Conservation (phyloP, 2,797 vertebrate genomes). For the Muraenolepis orangiensis region DNA sequence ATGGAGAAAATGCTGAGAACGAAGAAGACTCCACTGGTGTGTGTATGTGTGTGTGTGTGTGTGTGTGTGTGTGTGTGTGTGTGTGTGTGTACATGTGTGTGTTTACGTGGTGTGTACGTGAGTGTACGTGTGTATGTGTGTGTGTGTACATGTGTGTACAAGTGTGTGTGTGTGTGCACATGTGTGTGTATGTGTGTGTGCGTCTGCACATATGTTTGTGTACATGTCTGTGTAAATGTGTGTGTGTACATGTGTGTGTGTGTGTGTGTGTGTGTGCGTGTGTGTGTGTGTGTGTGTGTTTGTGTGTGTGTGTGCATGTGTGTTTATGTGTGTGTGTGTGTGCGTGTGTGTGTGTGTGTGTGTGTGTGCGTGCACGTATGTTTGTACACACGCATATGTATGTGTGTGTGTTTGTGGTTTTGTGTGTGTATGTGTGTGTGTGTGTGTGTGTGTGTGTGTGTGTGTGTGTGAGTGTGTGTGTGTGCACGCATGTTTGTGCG, state of each 20-base stretch:
- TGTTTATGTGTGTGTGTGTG: constrained; percentile 29
- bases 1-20: no score
- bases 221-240: constrained; percentile 30
- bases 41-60: constrained; percentile 30
- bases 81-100: constrained; percentile 31
- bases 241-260: constrained; percentile 25
- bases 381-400: no score
- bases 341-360: constrained; percentile 27
- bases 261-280: constrained; percentile 32
- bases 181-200: constrained; percentile 27
- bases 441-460: constrained; percentile 32
- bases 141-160: constrained; percentile 32
- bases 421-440: constrained; percentile 31
- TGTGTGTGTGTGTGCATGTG: constrained; percentile 31
- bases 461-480: constrained; percentile 25
- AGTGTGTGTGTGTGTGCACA: constrained; percentile 25
- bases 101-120: no score
- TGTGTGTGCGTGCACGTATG: no score
- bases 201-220: no score
- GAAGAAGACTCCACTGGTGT: constrained; percentile 2
- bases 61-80: constrained; percentile 31
- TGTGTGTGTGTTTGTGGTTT: constrained; percentile 31
- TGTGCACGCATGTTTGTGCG: no score
- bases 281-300: constrained; percentile 32
- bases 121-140: constrained; percentile 26